These are phyloP conservation scores for Rotaria macrura DNA, from an alignment of 2,888 invertebrate species.

Conservation along the genomic window DNA sequence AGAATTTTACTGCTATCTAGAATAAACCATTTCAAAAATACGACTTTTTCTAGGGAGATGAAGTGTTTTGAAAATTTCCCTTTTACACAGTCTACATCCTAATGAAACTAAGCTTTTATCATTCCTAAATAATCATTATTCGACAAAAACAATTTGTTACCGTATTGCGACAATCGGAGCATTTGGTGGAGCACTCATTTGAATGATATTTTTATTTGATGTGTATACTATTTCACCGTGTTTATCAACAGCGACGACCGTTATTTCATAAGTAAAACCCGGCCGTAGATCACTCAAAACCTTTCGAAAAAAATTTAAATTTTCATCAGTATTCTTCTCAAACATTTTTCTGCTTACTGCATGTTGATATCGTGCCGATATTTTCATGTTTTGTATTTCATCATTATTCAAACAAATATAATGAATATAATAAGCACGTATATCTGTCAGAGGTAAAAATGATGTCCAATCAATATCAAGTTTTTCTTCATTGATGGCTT, in stretches of 20 bases:
- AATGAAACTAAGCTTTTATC: too few relatives aligned
- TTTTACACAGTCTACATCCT: too few relatives aligned
- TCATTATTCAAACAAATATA: conserved; percentile 1
- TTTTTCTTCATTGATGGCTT: background rate
- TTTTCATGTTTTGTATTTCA: background rate
- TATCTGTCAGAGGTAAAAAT: background rate
- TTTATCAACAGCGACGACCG: background rate
- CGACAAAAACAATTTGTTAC: background rate
- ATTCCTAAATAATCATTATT: too few relatives aligned
- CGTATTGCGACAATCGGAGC: conserved; percentile 7
- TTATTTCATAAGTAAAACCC: background rate
- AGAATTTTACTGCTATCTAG: too few relatives aligned
- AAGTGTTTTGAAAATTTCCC: too few relatives aligned
- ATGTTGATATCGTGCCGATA: background rate
- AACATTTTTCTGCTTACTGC: background rate
- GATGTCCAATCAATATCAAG: background rate
- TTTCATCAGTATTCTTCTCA: background rate
- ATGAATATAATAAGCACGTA: background rate
- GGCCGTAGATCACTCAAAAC: background rate
- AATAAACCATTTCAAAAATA: too few relatives aligned
- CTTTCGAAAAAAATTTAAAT: background rate
- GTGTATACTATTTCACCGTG: background rate
- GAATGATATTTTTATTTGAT: background rate
- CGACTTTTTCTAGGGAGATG: too few relatives aligned
- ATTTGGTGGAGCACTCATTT: background rate